Conservation (phyloP, 2,888 invertebrate species). For the Cosmia trapezina region DNA sequence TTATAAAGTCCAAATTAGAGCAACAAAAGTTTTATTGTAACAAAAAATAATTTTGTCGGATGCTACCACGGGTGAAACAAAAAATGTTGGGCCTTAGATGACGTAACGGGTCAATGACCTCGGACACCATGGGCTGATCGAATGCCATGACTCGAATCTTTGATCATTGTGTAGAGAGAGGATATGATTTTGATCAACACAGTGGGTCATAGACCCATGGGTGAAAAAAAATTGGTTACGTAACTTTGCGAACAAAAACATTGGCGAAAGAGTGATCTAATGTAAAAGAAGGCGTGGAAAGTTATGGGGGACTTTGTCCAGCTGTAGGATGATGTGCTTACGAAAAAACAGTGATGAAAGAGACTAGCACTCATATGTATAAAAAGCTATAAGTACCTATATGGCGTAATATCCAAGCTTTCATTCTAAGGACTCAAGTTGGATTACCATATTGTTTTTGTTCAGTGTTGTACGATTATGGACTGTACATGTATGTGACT, state of each 20-base stretch:
- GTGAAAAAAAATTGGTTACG: slow-evolving; percentile 28
- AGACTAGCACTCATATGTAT: neutral
- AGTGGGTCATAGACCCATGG: slow-evolving; percentile 66
- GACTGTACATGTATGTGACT: neutral
- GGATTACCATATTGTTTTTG: neutral
- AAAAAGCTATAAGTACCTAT: neutral
- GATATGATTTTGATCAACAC: slow-evolving; percentile 64
- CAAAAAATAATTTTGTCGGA: slow-evolving; percentile 67
- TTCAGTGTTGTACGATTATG: neutral
- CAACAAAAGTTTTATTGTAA: slow-evolving; percentile 57
- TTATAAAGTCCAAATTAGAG: slow-evolving; percentile 45
- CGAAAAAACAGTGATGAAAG: neutral
- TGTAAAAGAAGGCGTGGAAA: slow-evolving; percentile 3
- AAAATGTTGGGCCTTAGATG: slow-evolving; percentile 81
- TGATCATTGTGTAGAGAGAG: slow-evolving; percentile 64
- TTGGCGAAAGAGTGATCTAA: slow-evolving; percentile 9
- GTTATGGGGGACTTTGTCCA: neutral
- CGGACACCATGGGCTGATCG: slow-evolving; percentile 76
- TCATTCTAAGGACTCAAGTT: neutral
- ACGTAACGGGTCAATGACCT: slow-evolving; percentile 83
- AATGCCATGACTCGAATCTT: slow-evolving; percentile 77
- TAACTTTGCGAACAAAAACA: neutral
- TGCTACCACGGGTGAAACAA: slow-evolving; percentile 70
- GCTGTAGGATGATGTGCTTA: neutral
- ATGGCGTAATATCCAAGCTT: neutral